Percentiles rank a stretch among this genome's conserved stretches.
Conservation (phyloP, 2,888 invertebrate species). For the Dendrolimus houi region DNA sequence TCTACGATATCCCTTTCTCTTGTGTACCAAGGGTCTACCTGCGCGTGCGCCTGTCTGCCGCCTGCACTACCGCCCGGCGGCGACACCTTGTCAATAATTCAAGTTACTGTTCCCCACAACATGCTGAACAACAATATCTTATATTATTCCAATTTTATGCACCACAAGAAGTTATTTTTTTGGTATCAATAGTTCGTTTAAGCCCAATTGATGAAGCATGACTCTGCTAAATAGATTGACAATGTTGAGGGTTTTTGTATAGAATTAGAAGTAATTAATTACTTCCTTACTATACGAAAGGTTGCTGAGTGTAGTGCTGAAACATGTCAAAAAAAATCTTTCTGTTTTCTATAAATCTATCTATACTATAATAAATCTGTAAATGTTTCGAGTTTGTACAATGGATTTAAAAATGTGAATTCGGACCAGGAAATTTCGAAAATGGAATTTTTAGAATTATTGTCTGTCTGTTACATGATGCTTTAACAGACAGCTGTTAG, state of each 20-base stretch:
- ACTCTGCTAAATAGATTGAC: neutral
- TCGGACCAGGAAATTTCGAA: no score
- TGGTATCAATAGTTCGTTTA: conserved; percentile 4
- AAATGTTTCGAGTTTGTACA: no score
- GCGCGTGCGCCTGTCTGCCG: conserved; percentile 64
- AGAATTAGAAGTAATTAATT: neutral
- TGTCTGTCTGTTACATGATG: no score
- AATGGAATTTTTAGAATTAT: no score
- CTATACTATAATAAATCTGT: no score
- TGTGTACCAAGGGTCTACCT: conserved; percentile 52
- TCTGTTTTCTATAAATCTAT: neutral
- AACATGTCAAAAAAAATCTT: neutral
- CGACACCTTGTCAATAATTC: conserved; percentile 69
- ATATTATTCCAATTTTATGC: conserved; percentile 23
- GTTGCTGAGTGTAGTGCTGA: neutral
- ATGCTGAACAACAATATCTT: conserved; percentile 26
- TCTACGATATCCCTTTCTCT: conserved; percentile 19
- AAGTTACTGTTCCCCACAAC: conserved; percentile 54
- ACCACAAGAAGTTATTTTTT: conserved; percentile 18
- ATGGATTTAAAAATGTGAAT: no score
- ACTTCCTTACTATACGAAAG: neutral
- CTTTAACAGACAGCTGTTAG: no score
- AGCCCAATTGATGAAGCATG: conserved; percentile 4
- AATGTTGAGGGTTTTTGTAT: neutral
- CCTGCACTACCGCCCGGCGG: conserved; percentile 50